These are phyloP conservation scores for Hippocampus guttulatus DNA, from an alignment of 2,113 vertebrate species.

Conservation along the genomic window DNA sequence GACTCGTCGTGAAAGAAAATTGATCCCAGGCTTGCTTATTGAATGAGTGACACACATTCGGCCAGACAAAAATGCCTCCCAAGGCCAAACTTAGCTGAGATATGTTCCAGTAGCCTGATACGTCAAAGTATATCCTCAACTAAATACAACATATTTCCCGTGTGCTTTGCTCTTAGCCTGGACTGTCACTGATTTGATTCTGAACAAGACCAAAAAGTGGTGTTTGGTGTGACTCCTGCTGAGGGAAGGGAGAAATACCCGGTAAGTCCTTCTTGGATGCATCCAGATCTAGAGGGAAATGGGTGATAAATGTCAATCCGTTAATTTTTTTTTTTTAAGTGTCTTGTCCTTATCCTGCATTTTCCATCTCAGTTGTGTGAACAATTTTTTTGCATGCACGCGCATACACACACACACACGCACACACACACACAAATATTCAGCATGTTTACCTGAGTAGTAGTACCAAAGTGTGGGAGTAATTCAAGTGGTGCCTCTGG, in stretches of 20 bases:
- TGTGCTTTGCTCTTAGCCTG: conserved; percentile 14
- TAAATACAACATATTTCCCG: conserved; percentile 56
- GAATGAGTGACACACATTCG: neutral
- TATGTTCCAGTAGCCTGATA: conserved; percentile 50
- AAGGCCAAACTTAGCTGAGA: conserved; percentile 3
- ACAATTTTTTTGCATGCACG: neutral
- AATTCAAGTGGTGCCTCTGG: neutral
- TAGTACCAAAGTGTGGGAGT: neutral
- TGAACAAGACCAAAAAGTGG: conserved; percentile 17
- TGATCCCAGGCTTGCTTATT: neutral
- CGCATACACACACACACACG: too few species aligned
- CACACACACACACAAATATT: too few species aligned
- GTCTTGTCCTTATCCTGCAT: too few species aligned
- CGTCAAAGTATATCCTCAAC: conserved; percentile 48
- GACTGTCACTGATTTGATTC: conserved; percentile 13
- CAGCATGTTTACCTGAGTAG: too few species aligned
- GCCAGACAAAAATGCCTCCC: neutral
- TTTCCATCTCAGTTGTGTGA: neutral
- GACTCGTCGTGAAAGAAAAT: neutral
- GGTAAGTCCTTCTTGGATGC: neutral
- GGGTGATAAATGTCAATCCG: neutral
- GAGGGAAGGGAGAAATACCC: conserved; percentile 9
- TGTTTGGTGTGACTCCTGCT: neutral
- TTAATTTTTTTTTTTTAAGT: neutral
- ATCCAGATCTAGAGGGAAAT: neutral